Evolutionary conservation across 2,888 invertebrate species (phyloP).

Genomic region (Nymphalis c-album): DNA sequence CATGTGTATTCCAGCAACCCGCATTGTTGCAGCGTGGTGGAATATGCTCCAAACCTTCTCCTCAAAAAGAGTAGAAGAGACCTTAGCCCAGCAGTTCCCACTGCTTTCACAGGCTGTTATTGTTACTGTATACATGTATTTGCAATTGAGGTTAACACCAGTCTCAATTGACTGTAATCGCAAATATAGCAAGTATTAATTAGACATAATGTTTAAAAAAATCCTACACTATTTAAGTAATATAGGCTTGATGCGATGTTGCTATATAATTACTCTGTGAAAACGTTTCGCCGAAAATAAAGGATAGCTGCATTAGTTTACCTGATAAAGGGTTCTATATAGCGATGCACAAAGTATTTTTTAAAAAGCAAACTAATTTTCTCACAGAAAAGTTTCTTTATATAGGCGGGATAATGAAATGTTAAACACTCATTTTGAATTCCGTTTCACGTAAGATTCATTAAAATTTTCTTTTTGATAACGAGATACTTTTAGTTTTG

Average conservation of each 20-base stretch:
- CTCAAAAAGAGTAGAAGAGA: no score
- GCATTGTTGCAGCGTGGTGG: no score
- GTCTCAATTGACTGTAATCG: no score
- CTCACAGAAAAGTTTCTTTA: conserved; percentile 24
- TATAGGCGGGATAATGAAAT: conserved; percentile 28
- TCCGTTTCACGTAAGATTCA: conserved; percentile 25
- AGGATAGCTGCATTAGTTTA: conserved; percentile 22
- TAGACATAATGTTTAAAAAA: neutral
- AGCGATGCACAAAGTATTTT: conserved; percentile 27
- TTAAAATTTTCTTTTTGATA: conserved; percentile 26
- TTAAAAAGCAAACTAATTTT: conserved; percentile 29
- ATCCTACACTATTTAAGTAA: neutral
- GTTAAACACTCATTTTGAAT: conserved; percentile 28
- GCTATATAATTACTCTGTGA: conserved; percentile 11
- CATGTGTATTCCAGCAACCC: no score
- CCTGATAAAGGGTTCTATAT: conserved; percentile 20
- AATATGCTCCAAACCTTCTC: no score
- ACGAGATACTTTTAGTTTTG: neutral
- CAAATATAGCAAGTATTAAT: neutral
- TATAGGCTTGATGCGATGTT: neutral
- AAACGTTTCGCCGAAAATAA: conserved; percentile 20
- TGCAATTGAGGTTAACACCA: no score
- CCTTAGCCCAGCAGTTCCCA: no score
- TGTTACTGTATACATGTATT: no score
- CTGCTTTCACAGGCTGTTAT: no score